Evolutionary conservation across 1,140 invertebrate genomes (phyloP).

Genomic region (Caenorhabditis briggsae): DNA sequence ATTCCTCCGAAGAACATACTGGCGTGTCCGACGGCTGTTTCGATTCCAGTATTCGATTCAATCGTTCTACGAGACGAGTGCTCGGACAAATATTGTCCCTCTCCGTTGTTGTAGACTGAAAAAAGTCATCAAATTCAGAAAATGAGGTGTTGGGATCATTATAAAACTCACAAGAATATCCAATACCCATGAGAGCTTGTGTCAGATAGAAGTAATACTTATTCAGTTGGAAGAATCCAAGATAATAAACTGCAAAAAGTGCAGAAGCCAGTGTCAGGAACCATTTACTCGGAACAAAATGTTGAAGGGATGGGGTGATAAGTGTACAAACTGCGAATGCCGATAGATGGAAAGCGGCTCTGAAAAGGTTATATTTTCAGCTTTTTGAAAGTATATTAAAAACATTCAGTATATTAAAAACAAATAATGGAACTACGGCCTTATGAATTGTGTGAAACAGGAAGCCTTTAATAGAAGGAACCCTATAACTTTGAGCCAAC

Average conservation of each 20-base stretch:
- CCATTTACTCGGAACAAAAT: constrained; percentile 60
- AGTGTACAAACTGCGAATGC: constrained; percentile 52
- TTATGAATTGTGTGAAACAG: neutral
- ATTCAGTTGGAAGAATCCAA: constrained; percentile 57
- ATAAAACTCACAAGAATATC: constrained; percentile 60
- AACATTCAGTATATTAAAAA: too few species aligned
- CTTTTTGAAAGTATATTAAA: too few species aligned
- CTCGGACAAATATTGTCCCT: constrained; percentile 59
- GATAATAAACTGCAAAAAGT: constrained; percentile 57
- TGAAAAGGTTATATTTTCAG: too few species aligned
- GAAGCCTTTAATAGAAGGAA: too few species aligned
- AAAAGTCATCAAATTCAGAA: neutral
- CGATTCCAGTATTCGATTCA: constrained; percentile 60
- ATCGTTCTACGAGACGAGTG: constrained; percentile 62
- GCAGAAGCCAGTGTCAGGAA: constrained; percentile 55
- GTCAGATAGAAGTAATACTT: constrained; percentile 59
- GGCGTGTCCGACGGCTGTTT: constrained; percentile 58
- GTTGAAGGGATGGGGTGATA: constrained; percentile 59
- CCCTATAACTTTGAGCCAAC: too few species aligned
- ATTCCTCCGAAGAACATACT: constrained; percentile 62
- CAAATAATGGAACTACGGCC: too few species aligned
- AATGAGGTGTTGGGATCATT: too few species aligned
- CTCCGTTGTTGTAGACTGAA: constrained; percentile 65
- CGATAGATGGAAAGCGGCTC: constrained; percentile 50
- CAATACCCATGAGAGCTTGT: constrained; percentile 58